Base-by-base conservation (phyloP, 2,113 vertebrate species). In the Tyrannus savana region DNA sequence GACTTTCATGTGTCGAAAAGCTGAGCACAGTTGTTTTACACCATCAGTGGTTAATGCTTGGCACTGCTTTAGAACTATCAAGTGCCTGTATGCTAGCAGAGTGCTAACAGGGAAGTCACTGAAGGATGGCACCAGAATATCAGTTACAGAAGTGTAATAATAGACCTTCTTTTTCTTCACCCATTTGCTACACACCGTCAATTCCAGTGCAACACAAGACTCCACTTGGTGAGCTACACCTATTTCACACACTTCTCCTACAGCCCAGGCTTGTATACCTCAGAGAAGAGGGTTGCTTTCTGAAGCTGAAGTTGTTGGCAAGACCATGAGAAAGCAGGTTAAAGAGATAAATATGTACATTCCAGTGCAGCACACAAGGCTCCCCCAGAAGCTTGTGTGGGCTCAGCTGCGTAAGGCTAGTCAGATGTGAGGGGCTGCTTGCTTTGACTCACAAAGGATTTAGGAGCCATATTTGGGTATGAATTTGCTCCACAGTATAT, bases 171-270 rank as follows among this genome's bases (percentile, higher is more conserved):
- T 73, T 46, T 80, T 33, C 79, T 84, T 69, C 19, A n/a, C 3
- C 4, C 3, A 4, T 53, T 74, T 74, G 17, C 58, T 68, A 25
- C n/a, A n/a, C 12, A 1, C 44, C 11, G 1, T 52, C 1, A 0
- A 58, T 62, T 46, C 30, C 63, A 22, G 28, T 11, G 25, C 13
- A 47, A n/a, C 3, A 2, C 0, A 0, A 19, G 46, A 6, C 12
- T 82, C n/a, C 14, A 30, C 23, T 22, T 67, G 91, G 60, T 42
- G 56, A 80, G 14, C 64, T 63, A n/a, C 55, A 63, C 31, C 12
- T 33, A n/a, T 8, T 63, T 37, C 3, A 3, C 41, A 21, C 8
- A 4, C 12, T 71, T 53, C 18, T 90, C 12, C 79, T 37, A 9
- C 31, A 71, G 44, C 62, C 78, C 2, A 16, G 91, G 39, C 74